Evolutionary conservation across 2,113 vertebrate genomes (phyloP).

Genomic region (Lepisosteus osseus): DNA sequence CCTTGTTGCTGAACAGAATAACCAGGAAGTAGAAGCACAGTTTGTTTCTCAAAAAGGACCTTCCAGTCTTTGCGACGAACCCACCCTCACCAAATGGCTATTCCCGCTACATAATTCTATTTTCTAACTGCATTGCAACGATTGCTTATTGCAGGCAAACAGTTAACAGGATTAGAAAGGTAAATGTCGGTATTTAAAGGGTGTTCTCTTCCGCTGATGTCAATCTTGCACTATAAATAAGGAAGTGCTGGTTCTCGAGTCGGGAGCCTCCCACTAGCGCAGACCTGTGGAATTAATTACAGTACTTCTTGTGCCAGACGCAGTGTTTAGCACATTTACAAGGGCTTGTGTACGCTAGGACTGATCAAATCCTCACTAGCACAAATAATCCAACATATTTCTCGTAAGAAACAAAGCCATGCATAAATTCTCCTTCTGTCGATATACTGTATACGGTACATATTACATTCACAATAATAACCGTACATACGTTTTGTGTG

Average conservation of each 20-base stretch:
- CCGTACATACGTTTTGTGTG: too few species aligned
- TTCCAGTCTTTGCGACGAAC: background rate
- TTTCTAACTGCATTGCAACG: background rate
- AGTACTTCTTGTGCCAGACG: background rate
- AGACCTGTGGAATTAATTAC: background rate
- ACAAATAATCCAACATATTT: too few species aligned
- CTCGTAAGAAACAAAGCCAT: too few species aligned
- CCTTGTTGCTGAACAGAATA: constrained; percentile 28
- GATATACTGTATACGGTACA: too few species aligned
- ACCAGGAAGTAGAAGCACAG: constrained; percentile 44
- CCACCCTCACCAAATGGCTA: background rate
- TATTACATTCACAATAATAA: too few species aligned
- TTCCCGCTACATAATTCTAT: background rate
- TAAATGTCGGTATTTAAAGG: constrained; percentile 9
- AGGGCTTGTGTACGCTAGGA: too few species aligned
- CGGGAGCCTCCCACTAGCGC: constrained; percentile 14
- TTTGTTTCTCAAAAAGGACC: constrained; percentile 7
- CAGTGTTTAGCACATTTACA: too few species aligned
- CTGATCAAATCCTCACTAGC: too few species aligned
- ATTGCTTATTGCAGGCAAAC: background rate
- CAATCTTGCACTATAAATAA: constrained; percentile 18
- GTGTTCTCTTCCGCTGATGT: constrained; percentile 27
- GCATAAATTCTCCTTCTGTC: too few species aligned
- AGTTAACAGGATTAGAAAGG: constrained; percentile 1
- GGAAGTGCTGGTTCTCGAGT: constrained; percentile 13